phyloP scores from a whole-genome alignment of 2,113 vertebrate genomes.

The Notarius lentiginosus region DNA sequence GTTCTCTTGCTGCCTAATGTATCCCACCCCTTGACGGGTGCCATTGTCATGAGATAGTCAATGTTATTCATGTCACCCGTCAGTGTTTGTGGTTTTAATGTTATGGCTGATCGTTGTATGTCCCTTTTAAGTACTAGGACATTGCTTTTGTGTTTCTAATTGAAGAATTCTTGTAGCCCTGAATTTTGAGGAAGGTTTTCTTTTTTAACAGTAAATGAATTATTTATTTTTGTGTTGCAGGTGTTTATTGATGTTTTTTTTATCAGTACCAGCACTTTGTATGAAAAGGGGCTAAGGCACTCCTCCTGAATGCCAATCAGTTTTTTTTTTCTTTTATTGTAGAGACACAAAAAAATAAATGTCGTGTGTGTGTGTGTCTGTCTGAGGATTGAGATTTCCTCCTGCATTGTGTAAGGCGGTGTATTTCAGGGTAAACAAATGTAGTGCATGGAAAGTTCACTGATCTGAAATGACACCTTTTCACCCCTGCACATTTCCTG shows the following conservation, averaged over 20 bases:
- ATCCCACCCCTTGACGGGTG: no score
- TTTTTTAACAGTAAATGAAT: constrained; percentile 48
- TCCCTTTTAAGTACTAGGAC: neutral
- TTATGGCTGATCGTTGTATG: neutral
- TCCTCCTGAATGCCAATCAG: neutral
- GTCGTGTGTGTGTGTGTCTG: neutral
- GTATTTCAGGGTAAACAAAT: neutral
- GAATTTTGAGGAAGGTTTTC: constrained; percentile 40
- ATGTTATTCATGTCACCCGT: no score
- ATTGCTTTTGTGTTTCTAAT: constrained; percentile 13
- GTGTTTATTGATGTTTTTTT: constrained; percentile 43
- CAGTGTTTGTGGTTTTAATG: no score
- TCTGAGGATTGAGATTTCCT: constrained; percentile 1
- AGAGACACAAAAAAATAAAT: neutral
- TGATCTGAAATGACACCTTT: constrained; percentile 8
- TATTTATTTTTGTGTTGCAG: constrained; percentile 36
- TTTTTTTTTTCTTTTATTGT: neutral
- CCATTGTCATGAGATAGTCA: no score
- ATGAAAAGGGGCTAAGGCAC: neutral
- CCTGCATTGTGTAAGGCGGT: neutral
- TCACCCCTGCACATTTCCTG: constrained; percentile 16
- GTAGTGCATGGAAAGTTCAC: constrained; percentile 7
- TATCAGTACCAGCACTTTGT: neutral
- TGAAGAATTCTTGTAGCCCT: constrained; percentile 25
- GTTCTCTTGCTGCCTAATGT: no score